Evolutionary conservation across 2,113 vertebrate species (phyloP).

Genomic region (Dicerorhinus sumatrensis): DNA sequence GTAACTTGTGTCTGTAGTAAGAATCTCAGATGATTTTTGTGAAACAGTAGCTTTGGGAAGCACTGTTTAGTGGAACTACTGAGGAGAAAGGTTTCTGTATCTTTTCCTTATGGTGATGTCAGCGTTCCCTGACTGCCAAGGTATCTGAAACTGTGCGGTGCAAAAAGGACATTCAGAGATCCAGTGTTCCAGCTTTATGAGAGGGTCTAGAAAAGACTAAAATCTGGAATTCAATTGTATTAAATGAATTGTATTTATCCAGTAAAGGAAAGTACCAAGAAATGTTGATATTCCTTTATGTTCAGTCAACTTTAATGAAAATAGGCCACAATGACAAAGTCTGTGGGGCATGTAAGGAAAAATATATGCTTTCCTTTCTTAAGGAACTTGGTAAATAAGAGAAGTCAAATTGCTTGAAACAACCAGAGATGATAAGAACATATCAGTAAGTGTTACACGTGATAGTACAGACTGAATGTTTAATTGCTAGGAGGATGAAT

Average conservation of each 20-base stretch:
- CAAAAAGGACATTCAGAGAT: neutral
- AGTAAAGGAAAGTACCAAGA: neutral
- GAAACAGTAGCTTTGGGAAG: conserved; percentile 1
- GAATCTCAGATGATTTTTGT: neutral
- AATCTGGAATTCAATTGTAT: conserved; percentile 12
- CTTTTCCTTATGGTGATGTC: neutral
- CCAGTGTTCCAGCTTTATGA: neutral
- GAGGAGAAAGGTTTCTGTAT: neutral
- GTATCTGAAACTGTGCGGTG: neutral
- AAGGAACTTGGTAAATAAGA: neutral
- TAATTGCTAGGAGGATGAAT: neutral
- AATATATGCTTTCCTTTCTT: neutral
- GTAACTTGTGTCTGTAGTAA: neutral
- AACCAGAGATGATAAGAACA: neutral
- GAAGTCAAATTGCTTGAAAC: neutral
- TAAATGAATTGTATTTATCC: neutral
- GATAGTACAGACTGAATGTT: neutral
- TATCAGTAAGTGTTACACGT: neutral
- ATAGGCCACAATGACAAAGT: neutral
- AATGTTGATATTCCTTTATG: neutral
- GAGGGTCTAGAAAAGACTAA: neutral
- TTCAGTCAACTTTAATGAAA: conserved; percentile 34
- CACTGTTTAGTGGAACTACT: neutral
- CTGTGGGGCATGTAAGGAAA: neutral
- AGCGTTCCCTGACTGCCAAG: neutral